phyloP scores from a whole-genome alignment of 2,113 vertebrate species.

The Urocolius indicus region DNA sequence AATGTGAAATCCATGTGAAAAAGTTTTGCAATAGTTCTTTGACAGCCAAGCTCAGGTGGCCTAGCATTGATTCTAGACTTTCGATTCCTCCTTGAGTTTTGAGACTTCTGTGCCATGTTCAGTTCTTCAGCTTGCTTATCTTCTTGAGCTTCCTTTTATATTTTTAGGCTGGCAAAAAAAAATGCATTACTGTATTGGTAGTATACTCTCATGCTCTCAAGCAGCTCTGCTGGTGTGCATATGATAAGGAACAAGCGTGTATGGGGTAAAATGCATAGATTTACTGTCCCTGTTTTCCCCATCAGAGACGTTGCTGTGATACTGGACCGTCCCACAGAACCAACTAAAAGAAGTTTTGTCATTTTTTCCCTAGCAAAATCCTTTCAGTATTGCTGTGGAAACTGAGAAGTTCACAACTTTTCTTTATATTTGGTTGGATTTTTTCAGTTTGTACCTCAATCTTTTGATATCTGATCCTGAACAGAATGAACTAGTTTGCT shows the following conservation, averaged over 20 bases:
- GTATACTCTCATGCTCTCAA: neutral
- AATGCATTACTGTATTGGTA: neutral
- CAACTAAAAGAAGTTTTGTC: neutral
- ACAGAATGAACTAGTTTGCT: neutral
- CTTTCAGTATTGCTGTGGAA: neutral
- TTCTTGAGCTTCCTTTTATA: neutral
- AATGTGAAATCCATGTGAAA: neutral
- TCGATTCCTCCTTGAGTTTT: neutral
- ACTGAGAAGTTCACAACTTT: neutral
- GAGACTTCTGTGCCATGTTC: neutral
- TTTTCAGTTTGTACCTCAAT: neutral
- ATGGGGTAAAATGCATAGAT: neutral
- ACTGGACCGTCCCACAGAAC: neutral
- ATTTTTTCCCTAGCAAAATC: neutral
- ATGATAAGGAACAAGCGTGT: neutral
- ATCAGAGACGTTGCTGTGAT: neutral
- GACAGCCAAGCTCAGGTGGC: rapidly evolving
- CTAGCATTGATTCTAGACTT: neutral
- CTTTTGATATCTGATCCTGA: neutral
- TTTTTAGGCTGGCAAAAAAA: neutral
- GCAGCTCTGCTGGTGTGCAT: rapidly evolving
- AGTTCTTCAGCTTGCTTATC: neutral
- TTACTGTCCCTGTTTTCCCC: neutral
- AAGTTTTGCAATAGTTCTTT: neutral
- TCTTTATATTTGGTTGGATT: neutral